Conservation (phyloP, 2,888 invertebrate genomes). For the Sphaerophoria taeniata region DNA sequence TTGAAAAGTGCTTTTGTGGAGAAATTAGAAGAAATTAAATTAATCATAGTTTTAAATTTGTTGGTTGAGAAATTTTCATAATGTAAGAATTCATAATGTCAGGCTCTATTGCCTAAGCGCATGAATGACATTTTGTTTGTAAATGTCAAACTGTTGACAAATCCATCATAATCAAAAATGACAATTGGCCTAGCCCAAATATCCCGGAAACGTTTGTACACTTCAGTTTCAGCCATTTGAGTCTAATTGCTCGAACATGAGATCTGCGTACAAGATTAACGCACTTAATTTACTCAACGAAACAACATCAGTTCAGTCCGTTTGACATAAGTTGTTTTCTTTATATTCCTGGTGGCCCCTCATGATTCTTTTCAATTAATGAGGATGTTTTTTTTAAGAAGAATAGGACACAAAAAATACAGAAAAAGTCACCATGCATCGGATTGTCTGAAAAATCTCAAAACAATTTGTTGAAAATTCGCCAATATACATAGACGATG, state of each 20-base stretch:
- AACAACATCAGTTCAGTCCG: constrained; percentile 46
- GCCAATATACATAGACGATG: constrained; percentile 29
- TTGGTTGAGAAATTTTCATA: too few species aligned
- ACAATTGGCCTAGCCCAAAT: constrained; percentile 60
- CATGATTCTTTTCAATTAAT: constrained; percentile 25
- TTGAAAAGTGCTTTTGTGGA: constrained; percentile 34
- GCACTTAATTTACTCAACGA: constrained; percentile 60
- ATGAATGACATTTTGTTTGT: constrained; percentile 33
- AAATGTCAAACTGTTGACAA: constrained; percentile 60
- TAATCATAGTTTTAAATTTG: too few species aligned
- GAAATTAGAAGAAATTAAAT: background rate
- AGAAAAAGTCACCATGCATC: background rate
- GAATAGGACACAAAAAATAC: background rate
- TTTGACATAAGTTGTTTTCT: constrained; percentile 21
- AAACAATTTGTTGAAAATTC: constrained; percentile 62
- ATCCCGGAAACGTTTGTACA: constrained; percentile 64
- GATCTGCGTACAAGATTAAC: constrained; percentile 57
- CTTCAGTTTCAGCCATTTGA: constrained; percentile 62
- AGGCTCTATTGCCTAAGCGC: background rate
- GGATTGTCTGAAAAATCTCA: constrained; percentile 36
- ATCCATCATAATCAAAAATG: constrained; percentile 67
- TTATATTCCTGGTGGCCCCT: background rate
- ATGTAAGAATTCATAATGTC: background rate
- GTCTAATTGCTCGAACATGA: constrained; percentile 70
- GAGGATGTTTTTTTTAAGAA: constrained; percentile 15